Evolutionary conservation across 2,113 vertebrate genomes (phyloP).

Genomic region (Mustela lutreola): DNA sequence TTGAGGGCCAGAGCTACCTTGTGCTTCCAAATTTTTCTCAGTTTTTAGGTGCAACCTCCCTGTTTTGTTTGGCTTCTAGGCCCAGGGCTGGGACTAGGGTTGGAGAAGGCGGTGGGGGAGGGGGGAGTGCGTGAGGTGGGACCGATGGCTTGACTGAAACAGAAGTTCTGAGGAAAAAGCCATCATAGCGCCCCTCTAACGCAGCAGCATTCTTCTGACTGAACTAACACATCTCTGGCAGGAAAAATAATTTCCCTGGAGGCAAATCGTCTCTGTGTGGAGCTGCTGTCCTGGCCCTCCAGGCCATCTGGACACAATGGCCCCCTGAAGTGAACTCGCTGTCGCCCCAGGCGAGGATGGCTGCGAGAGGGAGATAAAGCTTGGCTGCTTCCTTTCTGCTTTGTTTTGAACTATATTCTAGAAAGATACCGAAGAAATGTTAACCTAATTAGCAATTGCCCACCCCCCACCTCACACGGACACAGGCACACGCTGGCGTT

Average conservation of each 20-base stretch:
- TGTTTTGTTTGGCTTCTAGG: background rate
- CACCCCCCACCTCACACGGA: background rate
- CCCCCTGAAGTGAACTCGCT: background rate
- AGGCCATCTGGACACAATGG: background rate
- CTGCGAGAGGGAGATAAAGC: slow-evolving; percentile 41
- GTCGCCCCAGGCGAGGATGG: background rate
- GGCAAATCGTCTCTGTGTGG: background rate
- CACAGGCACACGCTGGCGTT: background rate
- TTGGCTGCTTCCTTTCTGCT: slow-evolving; percentile 19
- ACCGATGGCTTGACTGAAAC: background rate
- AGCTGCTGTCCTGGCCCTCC: background rate
- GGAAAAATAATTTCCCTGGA: slow-evolving; percentile 4
- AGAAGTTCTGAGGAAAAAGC: background rate
- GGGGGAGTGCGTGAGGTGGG: accelerated
- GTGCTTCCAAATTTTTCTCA: background rate
- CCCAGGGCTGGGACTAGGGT: background rate
- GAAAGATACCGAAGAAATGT: slow-evolving; percentile 9
- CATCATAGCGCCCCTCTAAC: background rate
- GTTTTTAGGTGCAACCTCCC: background rate
- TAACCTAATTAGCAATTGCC: background rate
- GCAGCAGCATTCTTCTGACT: background rate
- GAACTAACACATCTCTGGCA: background rate
- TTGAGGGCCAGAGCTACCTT: background rate
- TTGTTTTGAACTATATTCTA: slow-evolving; percentile 48
- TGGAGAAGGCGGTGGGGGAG: accelerated